Base-by-base conservation (phyloP, 2,888 invertebrate genomes). In the Cryptosula pallasiana region DNA sequence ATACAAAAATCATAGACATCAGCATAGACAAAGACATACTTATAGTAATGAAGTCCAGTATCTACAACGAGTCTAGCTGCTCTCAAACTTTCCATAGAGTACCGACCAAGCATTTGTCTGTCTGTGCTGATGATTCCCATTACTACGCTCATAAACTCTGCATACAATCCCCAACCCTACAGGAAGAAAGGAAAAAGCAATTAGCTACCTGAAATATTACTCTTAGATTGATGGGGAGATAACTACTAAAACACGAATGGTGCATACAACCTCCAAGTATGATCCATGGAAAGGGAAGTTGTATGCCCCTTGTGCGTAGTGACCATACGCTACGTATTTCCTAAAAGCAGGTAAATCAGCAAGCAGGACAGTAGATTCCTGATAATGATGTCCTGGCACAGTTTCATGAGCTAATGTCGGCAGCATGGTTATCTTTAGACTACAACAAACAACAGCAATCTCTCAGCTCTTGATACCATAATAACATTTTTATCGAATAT, bases 151-250 rank as follows among this genome's bases (percentile, higher is more conserved):
- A 85, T 77, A 58, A 74, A 79, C 74, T 85, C 85, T 20, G 81
- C 76, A 74, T 85, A 81, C 35, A 81, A 71, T 2, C 78, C 81
- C 81, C 81, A 81, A 9, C 89, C 86, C 90, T 90, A 34, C 3
- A 32, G 5, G 13, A 13, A 45, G n/a, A n/a, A n/a, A n/a, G n/a
- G n/a, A n/a, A n/a, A n/a, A n/a, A n/a, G n/a, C n/a, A n/a, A n/a
- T n/a, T n/a, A n/a, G n/a, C n/a, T n/a, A n/a, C n/a, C n/a, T n/a
- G n/a, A n/a, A n/a, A n/a, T n/a, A n/a, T n/a, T n/a, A n/a, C n/a
- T n/a, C n/a, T n/a, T n/a, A n/a, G n/a, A n/a, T n/a, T n/a, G n/a
- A n/a, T n/a, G n/a, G n/a, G n/a, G n/a, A n/a, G n/a, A n/a, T n/a
- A n/a, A n/a, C n/a, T n/a, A n/a, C n/a, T n/a, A n/a, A n/a, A n/a